Percentiles rank a stretch among this genome's conserved stretches.
phyloP scores from a whole-genome alignment of 2,888 invertebrate genomes.

The Notodonta ziczac region DNA sequence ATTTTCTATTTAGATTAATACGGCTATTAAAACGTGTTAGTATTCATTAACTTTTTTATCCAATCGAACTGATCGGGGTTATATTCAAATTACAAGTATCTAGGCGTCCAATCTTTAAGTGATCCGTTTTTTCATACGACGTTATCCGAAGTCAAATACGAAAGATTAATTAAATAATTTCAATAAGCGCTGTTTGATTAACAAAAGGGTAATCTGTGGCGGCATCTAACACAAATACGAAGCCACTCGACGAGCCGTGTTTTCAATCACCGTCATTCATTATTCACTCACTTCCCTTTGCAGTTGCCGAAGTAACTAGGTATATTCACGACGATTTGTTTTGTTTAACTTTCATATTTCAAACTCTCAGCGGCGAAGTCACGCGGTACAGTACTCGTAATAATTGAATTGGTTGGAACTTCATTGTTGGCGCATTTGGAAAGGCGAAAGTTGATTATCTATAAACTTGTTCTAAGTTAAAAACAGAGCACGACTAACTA shows the following conservation, averaged over 20 bases:
- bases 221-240: conserved; percentile 82
- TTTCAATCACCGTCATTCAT: conserved; percentile 82
- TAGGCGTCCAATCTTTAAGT: conserved; percentile 42
- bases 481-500: conserved; percentile 16
- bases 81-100: conserved; percentile 42
- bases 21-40: conserved; percentile 46
- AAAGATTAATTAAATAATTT: conserved; percentile 82
- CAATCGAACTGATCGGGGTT: conserved; percentile 28
- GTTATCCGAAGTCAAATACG: conserved; percentile 71
- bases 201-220: conserved; percentile 82
- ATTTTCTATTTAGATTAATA: conserved; percentile 65
- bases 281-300: conserved; percentile 82
- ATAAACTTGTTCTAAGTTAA: conserved; percentile 15
- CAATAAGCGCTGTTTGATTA: conserved; percentile 81
- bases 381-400: conserved; percentile 67
- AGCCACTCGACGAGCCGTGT: conserved; percentile 73
- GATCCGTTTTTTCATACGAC: conserved; percentile 44
- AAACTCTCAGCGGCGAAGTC: conserved; percentile 61
- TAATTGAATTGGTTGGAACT: conserved; percentile 69
- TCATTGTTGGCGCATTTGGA: conserved; percentile 53
- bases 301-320: conserved; percentile 67
- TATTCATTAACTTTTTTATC: conserved; percentile 16
- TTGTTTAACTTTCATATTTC: conserved; percentile 82
- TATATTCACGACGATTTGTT: conserved; percentile 71
- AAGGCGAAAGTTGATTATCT: conserved; percentile 52